phyloP scores from a whole-genome alignment of 2,888 invertebrate species.

The Ophion ventricosus region DNA sequence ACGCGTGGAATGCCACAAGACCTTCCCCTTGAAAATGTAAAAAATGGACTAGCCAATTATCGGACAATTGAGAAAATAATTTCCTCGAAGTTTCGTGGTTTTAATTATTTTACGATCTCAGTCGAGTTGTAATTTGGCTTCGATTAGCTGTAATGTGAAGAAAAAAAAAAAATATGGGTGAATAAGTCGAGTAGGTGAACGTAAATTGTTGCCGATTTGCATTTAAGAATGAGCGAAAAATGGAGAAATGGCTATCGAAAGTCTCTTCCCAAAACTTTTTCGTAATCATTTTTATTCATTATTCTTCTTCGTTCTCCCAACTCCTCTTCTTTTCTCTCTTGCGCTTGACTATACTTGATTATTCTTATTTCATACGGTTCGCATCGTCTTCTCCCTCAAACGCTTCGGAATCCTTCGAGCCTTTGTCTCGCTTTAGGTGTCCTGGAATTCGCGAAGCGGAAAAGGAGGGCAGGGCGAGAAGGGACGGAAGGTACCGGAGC shows the following conservation, averaged over 20 bases:
- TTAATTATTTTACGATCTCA: too few species aligned
- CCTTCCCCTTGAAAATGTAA: too few species aligned
- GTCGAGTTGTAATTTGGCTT: too few species aligned
- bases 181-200: too few species aligned
- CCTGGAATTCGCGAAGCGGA: conserved; percentile 57
- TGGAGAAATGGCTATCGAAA: conserved; percentile 69
- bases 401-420: conserved; percentile 53
- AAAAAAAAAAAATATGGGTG: too few species aligned
- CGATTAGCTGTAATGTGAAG: too few species aligned
- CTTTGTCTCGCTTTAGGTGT: conserved; percentile 62
- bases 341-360: conserved; percentile 14
- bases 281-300: conserved; percentile 66
- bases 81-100: too few species aligned
- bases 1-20: neutral
- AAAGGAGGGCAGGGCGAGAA: conserved; percentile 62
- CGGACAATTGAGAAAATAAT: too few species aligned
- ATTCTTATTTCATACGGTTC: conserved; percentile 19
- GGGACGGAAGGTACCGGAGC: conserved; percentile 45
- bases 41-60: too few species aligned
- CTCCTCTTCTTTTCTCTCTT: conserved; percentile 38
- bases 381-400: conserved; percentile 57
- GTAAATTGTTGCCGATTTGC: too few species aligned
- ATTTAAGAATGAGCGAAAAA: conserved; percentile 71
- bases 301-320: conserved; percentile 19
- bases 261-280: conserved; percentile 71